phyloP scores from a whole-genome alignment of 64 coral and sea anemone species.

The Orbicella faveolata region DNA sequence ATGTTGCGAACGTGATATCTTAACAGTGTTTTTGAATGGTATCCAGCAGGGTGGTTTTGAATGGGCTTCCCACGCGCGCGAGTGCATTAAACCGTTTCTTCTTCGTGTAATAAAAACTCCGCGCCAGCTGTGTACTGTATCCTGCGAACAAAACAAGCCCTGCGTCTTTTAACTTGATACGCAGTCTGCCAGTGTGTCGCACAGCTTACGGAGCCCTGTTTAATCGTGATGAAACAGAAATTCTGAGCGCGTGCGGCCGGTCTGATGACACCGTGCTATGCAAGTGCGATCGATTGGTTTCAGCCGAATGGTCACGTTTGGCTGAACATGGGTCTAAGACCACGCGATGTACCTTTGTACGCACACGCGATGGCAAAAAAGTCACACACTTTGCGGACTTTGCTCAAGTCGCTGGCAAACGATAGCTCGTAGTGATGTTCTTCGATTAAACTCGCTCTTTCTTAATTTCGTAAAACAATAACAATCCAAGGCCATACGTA shows the following conservation, averaged over 20 bases:
- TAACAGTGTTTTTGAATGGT: neutral
- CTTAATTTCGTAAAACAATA: conserved; percentile 11
- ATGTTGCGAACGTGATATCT: neutral
- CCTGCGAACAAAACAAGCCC: neutral
- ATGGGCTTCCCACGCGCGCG: neutral
- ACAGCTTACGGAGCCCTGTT: neutral
- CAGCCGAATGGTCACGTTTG: conserved; percentile 25
- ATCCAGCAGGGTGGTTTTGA: neutral
- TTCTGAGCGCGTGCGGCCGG: conserved; percentile 6
- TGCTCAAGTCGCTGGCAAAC: neutral
- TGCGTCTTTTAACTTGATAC: neutral
- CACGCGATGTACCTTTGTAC: conserved; percentile 3
- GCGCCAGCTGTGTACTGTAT: conserved; percentile 1
- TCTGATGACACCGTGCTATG: neutral
- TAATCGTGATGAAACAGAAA: conserved; percentile 6
- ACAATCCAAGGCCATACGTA: neutral
- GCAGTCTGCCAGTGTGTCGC: neutral
- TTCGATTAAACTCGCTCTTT: neutral
- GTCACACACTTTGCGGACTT: conserved; percentile 1
- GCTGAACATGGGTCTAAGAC: neutral
- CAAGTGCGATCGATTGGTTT: neutral
- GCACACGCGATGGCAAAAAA: neutral
- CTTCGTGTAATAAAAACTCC: neutral
- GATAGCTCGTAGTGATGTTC: neutral
- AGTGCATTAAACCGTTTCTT: conserved; percentile 2